phyloP scores from a whole-genome alignment of 2,797 vertebrate species.

The Schizopygopsis malacanthus region DNA sequence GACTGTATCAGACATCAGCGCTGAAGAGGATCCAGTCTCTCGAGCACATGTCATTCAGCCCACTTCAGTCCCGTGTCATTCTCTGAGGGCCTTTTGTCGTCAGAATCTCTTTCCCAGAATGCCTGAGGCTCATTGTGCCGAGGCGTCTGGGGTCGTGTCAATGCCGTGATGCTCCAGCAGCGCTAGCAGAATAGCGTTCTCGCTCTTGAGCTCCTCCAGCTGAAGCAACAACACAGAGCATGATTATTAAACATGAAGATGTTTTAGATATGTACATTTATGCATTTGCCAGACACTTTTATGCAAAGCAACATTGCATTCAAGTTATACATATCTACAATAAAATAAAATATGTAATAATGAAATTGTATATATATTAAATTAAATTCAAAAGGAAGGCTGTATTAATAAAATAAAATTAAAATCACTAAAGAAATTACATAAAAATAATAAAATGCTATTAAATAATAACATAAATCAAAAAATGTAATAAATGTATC shows the following conservation, averaged over 20 bases:
- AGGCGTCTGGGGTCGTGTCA: constrained; percentile 79
- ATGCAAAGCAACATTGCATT: background rate
- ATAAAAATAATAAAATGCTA: background rate
- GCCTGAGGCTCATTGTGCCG: constrained; percentile 73
- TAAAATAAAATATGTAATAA: background rate
- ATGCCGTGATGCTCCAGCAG: constrained; percentile 88
- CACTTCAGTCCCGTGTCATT: background rate
- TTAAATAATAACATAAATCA: background rate
- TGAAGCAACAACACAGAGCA: constrained; percentile 60
- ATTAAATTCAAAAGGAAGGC: background rate
- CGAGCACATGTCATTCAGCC: background rate
- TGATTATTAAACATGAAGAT: background rate
- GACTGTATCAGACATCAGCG: background rate
- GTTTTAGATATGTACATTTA: background rate
- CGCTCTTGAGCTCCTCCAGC: constrained; percentile 90
- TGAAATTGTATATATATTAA: background rate
- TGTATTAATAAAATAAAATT: background rate
- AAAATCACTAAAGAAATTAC: background rate
- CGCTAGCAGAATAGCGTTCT: constrained; percentile 85
- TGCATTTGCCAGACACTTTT: constrained; percentile 8
- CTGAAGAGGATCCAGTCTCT: background rate
- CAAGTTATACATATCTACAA: background rate
- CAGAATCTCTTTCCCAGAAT: constrained; percentile 30
- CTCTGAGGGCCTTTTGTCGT: background rate
- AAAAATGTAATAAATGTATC: background rate